Evolutionary conservation across 2,888 invertebrate genomes (phyloP).

Genomic region (Andrena praecox): DNA sequence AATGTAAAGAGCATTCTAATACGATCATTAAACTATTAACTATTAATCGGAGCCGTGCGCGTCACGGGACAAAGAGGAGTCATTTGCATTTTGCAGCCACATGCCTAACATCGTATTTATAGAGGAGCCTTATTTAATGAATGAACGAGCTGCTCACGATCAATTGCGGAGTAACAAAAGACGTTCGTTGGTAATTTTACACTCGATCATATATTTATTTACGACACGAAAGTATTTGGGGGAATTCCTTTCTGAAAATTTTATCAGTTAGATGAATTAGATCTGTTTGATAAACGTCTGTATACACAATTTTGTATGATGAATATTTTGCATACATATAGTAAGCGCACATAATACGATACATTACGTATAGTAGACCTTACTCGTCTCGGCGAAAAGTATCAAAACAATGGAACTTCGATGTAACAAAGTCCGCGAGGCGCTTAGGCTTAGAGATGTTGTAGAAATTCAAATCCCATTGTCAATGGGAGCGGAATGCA

Average conservation of each 20-base stretch:
- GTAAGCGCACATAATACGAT: slow-evolving; percentile 18
- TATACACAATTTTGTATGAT: slow-evolving; percentile 56
- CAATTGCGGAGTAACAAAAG: slow-evolving; percentile 18
- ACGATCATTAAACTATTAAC: slow-evolving; percentile 14
- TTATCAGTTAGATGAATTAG: slow-evolving; percentile 26
- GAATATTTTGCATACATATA: slow-evolving; percentile 35
- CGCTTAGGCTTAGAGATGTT: slow-evolving; percentile 2
- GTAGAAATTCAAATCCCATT: slow-evolving; percentile 24
- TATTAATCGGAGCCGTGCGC: slow-evolving; percentile 1
- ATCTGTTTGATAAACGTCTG: slow-evolving; percentile 45
- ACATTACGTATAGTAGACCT: slow-evolving; percentile 7
- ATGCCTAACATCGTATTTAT: slow-evolving; percentile 49
- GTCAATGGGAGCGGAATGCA: background rate
- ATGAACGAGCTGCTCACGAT: slow-evolving; percentile 10
- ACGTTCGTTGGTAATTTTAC: slow-evolving; percentile 32
- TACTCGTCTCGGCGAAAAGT: background rate
- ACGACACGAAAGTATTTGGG: background rate
- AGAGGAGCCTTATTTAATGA: slow-evolving; percentile 50
- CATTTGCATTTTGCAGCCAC: slow-evolving; percentile 38
- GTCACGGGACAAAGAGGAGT: background rate
- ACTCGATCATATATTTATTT: slow-evolving; percentile 29
- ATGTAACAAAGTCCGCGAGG: slow-evolving; percentile 3
- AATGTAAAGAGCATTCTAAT: slow-evolving; percentile 17
- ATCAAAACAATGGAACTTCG: slow-evolving; percentile 20
- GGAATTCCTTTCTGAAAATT: background rate